Evolutionary conservation across 2,797 vertebrate genomes (phyloP), one percentile per base, ranked within the genome.

Genomic region (Molossus molossus): DNA sequence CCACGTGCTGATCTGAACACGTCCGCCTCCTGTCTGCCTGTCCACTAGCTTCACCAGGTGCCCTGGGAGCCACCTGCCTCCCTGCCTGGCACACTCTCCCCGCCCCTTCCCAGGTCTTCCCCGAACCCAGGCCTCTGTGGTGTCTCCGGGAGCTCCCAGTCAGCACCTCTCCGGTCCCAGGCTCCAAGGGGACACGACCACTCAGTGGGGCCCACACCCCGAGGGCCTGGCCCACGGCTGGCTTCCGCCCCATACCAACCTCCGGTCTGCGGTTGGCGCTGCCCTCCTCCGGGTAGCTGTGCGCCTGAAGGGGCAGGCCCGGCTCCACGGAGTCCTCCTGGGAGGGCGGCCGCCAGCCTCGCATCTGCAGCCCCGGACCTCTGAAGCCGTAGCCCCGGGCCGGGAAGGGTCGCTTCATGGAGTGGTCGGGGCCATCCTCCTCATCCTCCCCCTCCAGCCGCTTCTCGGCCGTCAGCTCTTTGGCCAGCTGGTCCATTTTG

Each of bases 191-290:
- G 45, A 18, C 81, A 0, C 2, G 50, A 37, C 18, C 86, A 15
- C 87, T 9, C 27, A 5, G n/a, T 2, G 0, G 60, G 64, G 40
- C 50, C 50, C 21, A 0, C 67, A 3, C 9, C 76, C 76, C 4
- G 0, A 0, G 7, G 21, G 40, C 73, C 55, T 2, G 64, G 14
- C 64, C 55, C 9, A 0, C 64, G 85, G 37, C 53, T 0, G 0
- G 37, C 50, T 0, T 15, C 77, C 1, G 0, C 62, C 77, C 27
- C 0, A 0, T 62, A 97, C 98, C 65, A 97, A 99, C 99, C 99
- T 99, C 99, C 0, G 98, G 98, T 97, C 99, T 99, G 95, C 99
- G 98, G 96, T 98, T 99, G 96, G 99, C 99, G 0, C 99, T 99
- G 92, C 99, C 99, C 97, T 99, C 99, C 87, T 99, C 99, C 15